phyloP scores from a whole-genome alignment of 1,140 invertebrate species.

The Drosophila oshimai region DNA sequence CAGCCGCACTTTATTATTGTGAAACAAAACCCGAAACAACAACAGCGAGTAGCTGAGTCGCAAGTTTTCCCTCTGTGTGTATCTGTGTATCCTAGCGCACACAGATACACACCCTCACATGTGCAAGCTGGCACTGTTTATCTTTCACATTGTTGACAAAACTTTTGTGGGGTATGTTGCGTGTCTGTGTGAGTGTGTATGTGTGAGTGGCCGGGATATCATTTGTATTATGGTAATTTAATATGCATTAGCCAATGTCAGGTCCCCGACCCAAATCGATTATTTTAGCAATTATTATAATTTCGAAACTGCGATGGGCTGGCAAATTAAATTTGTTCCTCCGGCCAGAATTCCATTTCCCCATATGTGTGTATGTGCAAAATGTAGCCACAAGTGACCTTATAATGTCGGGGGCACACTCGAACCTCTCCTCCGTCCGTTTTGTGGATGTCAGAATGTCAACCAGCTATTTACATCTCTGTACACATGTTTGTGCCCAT shows the following conservation, averaged over 20 bases:
- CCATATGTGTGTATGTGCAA: neutral
- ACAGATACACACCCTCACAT: neutral
- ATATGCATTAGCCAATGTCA: constrained; percentile 23
- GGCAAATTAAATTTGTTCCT: constrained; percentile 55
- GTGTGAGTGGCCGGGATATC: constrained; percentile 15
- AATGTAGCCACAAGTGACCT: constrained; percentile 41
- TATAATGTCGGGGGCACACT: constrained; percentile 37
- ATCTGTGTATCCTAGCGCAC: constrained; percentile 12
- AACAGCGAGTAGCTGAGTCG: constrained; percentile 21
- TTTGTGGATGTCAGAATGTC: constrained; percentile 57
- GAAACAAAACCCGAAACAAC: constrained; percentile 59
- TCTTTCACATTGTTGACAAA: constrained; percentile 63
- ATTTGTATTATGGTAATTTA: constrained; percentile 39
- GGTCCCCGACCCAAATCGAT: constrained; percentile 21
- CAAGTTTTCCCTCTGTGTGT: constrained; percentile 30
- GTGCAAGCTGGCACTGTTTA: constrained; percentile 47
- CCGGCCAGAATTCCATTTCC: constrained; percentile 26
- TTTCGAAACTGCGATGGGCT: constrained; percentile 29
- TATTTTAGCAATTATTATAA: constrained; percentile 56
- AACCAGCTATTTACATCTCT: constrained; percentile 62
- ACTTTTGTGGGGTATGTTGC: constrained; percentile 40
- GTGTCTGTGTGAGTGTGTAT: neutral
- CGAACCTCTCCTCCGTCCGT: constrained; percentile 7
- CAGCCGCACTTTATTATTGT: constrained; percentile 76
- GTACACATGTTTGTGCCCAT: constrained; percentile 30